Conservation (phyloP, 92 coral and sea anemone species). For the Isaurus tuberculatus region DNA sequence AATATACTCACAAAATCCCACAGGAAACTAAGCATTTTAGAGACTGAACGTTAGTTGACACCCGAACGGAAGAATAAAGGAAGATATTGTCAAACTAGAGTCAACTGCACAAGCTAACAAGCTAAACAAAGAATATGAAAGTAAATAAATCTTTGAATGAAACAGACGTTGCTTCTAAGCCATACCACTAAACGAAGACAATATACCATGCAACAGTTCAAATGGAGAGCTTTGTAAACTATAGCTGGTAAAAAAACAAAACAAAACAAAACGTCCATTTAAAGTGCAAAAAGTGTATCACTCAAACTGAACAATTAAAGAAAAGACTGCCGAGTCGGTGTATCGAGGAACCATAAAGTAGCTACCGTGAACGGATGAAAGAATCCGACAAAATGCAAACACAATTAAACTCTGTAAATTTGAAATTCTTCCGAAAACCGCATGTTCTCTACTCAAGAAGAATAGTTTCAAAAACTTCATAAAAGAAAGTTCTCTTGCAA, state of each 20-base stretch:
- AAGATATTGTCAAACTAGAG: slow-evolving; percentile 22
- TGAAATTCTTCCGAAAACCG: neutral
- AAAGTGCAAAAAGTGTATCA: neutral
- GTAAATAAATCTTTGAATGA: slow-evolving; percentile 26
- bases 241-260: neutral
- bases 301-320: neutral
- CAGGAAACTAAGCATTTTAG: slow-evolving; percentile 38
- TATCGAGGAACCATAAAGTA: neutral
- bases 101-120: slow-evolving; percentile 40
- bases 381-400: slow-evolving; percentile 37
- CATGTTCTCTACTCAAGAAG: neutral
- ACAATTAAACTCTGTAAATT: neutral
- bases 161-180: slow-evolving; percentile 25
- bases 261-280: neutral
- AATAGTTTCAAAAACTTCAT: neutral
- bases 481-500: neutral
- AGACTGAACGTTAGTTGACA: slow-evolving; percentile 38
- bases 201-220: slow-evolving; percentile 26
- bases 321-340: neutral
- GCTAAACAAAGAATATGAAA: slow-evolving; percentile 23
- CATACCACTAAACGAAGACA: slow-evolving; percentile 44
- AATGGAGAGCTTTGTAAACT: slow-evolving; percentile 31
- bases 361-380: slow-evolving; percentile 17
- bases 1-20: neutral
- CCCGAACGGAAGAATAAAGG: slow-evolving; percentile 36